Percentiles rank a stretch among this genome's conserved stretches.
Evolutionary conservation across 2,888 invertebrate species (phyloP).

Genomic region (Temnothorax rugatulus): DNA sequence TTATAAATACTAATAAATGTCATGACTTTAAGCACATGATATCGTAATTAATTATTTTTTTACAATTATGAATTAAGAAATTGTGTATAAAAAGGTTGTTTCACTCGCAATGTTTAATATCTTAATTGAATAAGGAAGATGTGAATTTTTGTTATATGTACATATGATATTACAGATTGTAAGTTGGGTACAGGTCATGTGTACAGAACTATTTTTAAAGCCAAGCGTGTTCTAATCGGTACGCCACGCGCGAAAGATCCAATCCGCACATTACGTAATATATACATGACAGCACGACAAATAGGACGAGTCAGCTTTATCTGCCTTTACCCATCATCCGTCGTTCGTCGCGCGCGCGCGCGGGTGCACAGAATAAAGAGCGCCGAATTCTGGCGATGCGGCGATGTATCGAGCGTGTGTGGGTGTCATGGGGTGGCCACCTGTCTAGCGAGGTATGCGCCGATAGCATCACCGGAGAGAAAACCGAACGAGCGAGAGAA

Average conservation of each 20-base stretch:
- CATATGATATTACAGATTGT: background rate
- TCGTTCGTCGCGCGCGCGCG: constrained; percentile 73
- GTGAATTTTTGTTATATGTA: background rate
- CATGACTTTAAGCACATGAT: background rate
- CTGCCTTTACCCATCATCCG: constrained; percentile 74
- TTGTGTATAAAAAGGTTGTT: background rate
- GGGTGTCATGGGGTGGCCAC: constrained; percentile 85
- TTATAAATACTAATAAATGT: background rate
- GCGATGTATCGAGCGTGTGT: constrained; percentile 62
- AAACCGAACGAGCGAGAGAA: constrained; percentile 70
- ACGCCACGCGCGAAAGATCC: background rate
- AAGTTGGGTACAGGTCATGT: background rate
- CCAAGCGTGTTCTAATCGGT: background rate
- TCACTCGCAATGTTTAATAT: background rate
- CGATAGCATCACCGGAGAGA: constrained; percentile 83
- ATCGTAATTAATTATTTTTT: background rate
- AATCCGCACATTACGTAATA: constrained; percentile 40
- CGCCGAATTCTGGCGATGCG: constrained; percentile 65
- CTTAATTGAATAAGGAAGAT: background rate
- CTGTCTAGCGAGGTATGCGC: constrained; percentile 85
- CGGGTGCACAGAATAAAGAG: constrained; percentile 63
- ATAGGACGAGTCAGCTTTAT: constrained; percentile 62
- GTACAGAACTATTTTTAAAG: background rate
- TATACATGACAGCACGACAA: constrained; percentile 39
- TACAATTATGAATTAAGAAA: background rate